Percentiles rank a stretch among this genome's conserved stretches.
Conservation (phyloP, 2,797 vertebrate species). For the Alfaro cultratus region DNA sequence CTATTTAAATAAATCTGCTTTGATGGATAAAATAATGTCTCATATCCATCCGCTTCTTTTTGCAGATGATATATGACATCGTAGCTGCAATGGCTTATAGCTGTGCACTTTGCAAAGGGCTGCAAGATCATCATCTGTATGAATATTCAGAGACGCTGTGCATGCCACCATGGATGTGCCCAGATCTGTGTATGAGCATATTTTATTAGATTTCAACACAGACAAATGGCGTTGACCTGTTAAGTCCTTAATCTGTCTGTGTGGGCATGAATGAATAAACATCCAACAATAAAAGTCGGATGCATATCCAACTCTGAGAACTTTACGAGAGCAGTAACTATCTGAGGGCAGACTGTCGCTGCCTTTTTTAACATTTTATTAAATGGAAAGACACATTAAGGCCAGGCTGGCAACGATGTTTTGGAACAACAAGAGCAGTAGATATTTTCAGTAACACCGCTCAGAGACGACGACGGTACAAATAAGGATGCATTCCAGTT, state of each 20-base stretch:
- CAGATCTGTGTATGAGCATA: slow-evolving; percentile 13
- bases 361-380: slow-evolving; percentile 40
- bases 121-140: slow-evolving; percentile 6
- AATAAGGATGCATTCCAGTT: slow-evolving; percentile 1
- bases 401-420: neutral
- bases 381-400: slow-evolving; percentile 38
- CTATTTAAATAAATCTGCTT: slow-evolving; percentile 34
- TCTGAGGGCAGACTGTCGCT: slow-evolving; percentile 32
- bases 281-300: slow-evolving; percentile 61
- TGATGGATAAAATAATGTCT: slow-evolving; percentile 63
- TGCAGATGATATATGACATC: slow-evolving; percentile 40
- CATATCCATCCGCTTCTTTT: slow-evolving; percentile 48
- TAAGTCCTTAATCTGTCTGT: slow-evolving; percentile 50
- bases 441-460: neutral
- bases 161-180: slow-evolving; percentile 11
- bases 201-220: slow-evolving; percentile 39
- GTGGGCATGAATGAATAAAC: slow-evolving; percentile 54
- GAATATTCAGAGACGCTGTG: slow-evolving; percentile 15
- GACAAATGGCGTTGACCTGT: slow-evolving; percentile 33
- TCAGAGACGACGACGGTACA: slow-evolving; percentile 1
- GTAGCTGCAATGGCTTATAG: slow-evolving; percentile 14
- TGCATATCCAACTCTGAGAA: slow-evolving; percentile 50
- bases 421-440: neutral
- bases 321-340: slow-evolving; percentile 65
- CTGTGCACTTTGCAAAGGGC: slow-evolving; percentile 21